These are phyloP conservation scores for Diadophis punctatus DNA, from an alignment of 2,113 vertebrate genomes.

Conservation along the genomic window DNA sequence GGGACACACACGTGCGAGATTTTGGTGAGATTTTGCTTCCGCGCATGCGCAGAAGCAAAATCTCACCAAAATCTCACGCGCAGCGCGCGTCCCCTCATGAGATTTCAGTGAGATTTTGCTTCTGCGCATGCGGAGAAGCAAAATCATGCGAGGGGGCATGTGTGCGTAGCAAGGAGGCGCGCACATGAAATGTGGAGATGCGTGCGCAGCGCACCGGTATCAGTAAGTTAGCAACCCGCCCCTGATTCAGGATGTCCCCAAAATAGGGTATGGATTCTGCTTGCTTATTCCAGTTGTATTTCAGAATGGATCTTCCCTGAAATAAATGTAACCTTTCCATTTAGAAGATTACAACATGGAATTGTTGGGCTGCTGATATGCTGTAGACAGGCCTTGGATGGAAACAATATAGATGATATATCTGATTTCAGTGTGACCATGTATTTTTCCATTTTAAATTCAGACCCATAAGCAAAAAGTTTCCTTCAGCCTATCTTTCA, in stretches of 20 bases:
- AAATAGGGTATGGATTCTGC: background rate
- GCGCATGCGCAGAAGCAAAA: no score
- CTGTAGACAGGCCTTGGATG: background rate
- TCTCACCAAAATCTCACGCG: no score
- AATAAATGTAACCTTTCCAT: background rate
- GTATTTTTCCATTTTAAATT: slow-evolving; percentile 1
- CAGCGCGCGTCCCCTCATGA: no score
- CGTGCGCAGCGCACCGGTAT: no score
- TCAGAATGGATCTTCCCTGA: background rate
- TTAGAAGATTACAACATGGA: background rate
- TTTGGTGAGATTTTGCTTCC: no score
- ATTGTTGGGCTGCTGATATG: background rate
- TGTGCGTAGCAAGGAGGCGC: no score
- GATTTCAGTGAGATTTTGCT: no score
- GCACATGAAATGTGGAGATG: no score
- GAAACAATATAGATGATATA: background rate
- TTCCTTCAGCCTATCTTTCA: background rate
- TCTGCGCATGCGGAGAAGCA: no score
- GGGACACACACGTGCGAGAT: no score
- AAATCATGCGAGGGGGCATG: no score
- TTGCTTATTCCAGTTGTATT: background rate
- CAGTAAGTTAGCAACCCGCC: no score
- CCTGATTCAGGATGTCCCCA: background rate
- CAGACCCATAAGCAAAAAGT: background rate
- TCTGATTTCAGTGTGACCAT: background rate